A percentile compares a stretch with the other conserved stretches of the same genome.
These are phyloP conservation scores for Rambutsinella grinnellia DNA, from an alignment of 2,888 invertebrate genomes.

Conservation along the genomic window DNA sequence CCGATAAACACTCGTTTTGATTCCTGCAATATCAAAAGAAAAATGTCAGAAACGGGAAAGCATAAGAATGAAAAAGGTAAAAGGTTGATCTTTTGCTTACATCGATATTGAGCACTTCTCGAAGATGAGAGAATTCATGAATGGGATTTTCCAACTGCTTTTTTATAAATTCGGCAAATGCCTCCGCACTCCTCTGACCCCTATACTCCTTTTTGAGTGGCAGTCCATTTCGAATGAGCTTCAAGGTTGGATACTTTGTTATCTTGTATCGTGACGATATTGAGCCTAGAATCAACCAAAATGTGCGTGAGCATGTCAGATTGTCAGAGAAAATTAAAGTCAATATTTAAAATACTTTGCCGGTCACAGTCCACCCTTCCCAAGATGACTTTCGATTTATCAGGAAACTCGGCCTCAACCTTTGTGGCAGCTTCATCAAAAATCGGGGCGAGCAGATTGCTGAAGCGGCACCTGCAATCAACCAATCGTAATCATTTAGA, in stretches of 20 bases:
- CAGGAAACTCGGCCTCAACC: constrained; percentile 82
- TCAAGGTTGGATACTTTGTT: constrained; percentile 97
- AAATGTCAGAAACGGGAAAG: not conserved
- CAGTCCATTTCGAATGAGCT: constrained; percentile 91
- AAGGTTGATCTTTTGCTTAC: constrained; percentile 69
- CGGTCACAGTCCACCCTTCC: constrained; percentile 98
- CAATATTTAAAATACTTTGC: constrained; percentile 75
- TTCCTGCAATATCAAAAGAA: constrained; percentile 68
- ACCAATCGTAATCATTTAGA: not conserved
- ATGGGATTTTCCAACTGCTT: constrained; percentile 91
- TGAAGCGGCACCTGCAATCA: constrained; percentile 96
- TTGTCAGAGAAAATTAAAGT: not conserved
- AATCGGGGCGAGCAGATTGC: constrained; percentile 95
- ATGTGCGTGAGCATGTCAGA: not conserved
- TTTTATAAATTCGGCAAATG: constrained; percentile 88
- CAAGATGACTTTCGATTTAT: constrained; percentile 82
- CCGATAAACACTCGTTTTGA: constrained; percentile 86
- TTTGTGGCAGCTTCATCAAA: constrained; percentile 96
- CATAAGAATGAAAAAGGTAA: constrained; percentile 1
- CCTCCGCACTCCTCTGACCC: constrained; percentile 89
- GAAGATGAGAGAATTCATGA: constrained; percentile 80
- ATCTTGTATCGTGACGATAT: constrained; percentile 94
- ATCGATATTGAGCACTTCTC: constrained; percentile 81
- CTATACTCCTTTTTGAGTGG: constrained; percentile 92
- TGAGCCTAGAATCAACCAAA: constrained; percentile 71